Evolutionary conservation across 2,113 vertebrate genomes (phyloP).

Genomic region (Amazona vittata): DNA sequence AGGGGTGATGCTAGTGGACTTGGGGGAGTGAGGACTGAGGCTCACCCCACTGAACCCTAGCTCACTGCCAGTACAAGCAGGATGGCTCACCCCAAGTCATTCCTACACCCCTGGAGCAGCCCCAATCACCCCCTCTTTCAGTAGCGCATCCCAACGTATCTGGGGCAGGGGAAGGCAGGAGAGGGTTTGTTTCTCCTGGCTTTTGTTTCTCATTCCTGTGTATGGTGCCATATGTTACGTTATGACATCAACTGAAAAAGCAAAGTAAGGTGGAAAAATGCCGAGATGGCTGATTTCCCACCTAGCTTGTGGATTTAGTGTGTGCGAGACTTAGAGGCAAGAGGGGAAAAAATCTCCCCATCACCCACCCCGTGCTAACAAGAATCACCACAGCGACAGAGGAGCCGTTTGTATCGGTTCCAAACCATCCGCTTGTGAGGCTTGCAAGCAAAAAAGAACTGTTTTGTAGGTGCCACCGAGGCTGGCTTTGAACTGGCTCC

Average conservation of each 20-base stretch:
- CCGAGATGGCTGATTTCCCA: conserved; percentile 65
- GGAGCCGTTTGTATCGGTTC: not conserved
- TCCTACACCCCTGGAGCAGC: not conserved
- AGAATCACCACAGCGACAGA: conserved; percentile 35
- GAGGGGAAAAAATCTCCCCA: conserved; percentile 13
- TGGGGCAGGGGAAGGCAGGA: not conserved
- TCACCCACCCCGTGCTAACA: conserved; percentile 16
- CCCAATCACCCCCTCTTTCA: not conserved
- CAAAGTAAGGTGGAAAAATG: conserved; percentile 65
- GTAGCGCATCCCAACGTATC: not conserved
- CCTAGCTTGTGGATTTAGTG: not conserved
- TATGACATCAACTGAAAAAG: conserved; percentile 22
- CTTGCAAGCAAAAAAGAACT: not conserved
- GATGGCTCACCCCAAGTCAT: not conserved
- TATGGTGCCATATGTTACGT: conserved; percentile 9
- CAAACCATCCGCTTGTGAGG: not conserved
- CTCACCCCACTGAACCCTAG: not conserved
- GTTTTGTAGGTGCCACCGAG: not conserved
- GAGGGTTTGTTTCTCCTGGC: not conserved
- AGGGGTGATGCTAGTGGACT: not conserved
- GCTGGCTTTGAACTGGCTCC: not conserved
- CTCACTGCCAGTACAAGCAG: not conserved
- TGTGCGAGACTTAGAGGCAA: not conserved
- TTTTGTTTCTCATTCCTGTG: conserved; percentile 15
- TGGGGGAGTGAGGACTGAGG: not conserved